Percentiles rank a stretch among this genome's conserved stretches.
These are phyloP conservation scores for Parnassius glacialis DNA, from an alignment of 2,888 invertebrate genomes.

Conservation along the genomic window DNA sequence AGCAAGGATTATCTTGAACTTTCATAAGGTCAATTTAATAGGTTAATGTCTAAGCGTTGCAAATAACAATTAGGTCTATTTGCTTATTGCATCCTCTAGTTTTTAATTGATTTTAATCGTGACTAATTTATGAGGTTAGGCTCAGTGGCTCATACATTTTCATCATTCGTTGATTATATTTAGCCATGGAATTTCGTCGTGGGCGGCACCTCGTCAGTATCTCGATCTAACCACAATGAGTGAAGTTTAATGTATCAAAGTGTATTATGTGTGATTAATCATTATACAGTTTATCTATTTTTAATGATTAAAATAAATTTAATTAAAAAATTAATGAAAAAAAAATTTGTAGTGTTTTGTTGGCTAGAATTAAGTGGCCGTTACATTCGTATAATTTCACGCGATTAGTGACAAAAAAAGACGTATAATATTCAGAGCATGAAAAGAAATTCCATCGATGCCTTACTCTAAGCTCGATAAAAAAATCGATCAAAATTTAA, in stretches of 20 bases:
- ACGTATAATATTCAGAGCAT: too few species aligned
- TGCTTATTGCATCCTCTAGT: constrained; percentile 7
- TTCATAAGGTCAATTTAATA: not conserved
- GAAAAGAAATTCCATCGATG: too few species aligned
- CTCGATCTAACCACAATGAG: constrained; percentile 29
- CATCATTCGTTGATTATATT: constrained; percentile 36
- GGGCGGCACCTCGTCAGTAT: constrained; percentile 42
- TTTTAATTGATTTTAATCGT: constrained; percentile 24
- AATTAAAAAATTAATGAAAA: too few species aligned
- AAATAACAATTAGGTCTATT: constrained; percentile 13
- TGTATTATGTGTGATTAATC: constrained; percentile 28
- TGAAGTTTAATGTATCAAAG: constrained; percentile 24
- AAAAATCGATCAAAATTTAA: too few species aligned
- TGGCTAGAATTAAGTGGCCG: too few species aligned
- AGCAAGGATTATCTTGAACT: not conserved
- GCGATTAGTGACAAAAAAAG: too few species aligned
- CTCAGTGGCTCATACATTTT: constrained; percentile 32
- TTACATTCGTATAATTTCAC: too few species aligned
- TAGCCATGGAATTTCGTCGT: constrained; percentile 35
- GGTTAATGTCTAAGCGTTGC: constrained; percentile 4
- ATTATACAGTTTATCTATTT: too few species aligned
- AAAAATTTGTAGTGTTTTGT: too few species aligned
- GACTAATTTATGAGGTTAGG: constrained; percentile 19
- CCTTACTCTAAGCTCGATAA: too few species aligned
- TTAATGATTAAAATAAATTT: too few species aligned